Evolutionary conservation across 2,113 vertebrate genomes (phyloP), one percentile per base, ranked within the genome.

Genomic region (Chrysemys picta): DNA sequence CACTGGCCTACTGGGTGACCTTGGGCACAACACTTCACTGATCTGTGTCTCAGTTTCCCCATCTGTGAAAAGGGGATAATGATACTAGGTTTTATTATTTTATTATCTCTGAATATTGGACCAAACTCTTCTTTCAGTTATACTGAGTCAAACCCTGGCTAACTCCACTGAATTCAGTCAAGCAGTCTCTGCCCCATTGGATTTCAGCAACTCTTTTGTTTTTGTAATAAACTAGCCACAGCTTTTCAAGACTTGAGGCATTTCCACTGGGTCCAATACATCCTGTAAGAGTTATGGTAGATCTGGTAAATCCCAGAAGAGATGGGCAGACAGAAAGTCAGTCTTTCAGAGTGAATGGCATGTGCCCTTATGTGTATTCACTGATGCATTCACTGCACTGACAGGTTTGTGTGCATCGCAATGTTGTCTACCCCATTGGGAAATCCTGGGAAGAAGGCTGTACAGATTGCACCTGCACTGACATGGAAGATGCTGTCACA

Each of bases 321-420:
- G 21, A 31, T 2, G 14, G 27, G 13, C 24, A 65, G n/a, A 54
- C 5, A 59, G 91, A 69, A 83, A 87, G 53, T 1, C 16, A 94
- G 29, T 49, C 16, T 90, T 90, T 72, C 78, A 10, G 50, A 91
- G 21, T 21, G 50, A 59, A 31, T 49, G 47, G 16, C 5, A 24
- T 89, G 35, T 17, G 8, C 35, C 90, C 65, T 24, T 38, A 78
- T 29, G 29, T 8, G 14, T 80, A 35, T 17, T 87, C 53, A 86
- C 79, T 87, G 7, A 38, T 79, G 4, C 80, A 9, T 79, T 54
- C 38, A 91, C 84, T 86, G 5, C 80, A 89, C 25, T 49, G 8
- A 82, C 93, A 99, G 99, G 99, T 99, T 56, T 99, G 99, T 84
- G 99, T 99, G 81, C 98, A 99, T 87, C 98, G 95, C 24, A 98